Evolutionary conservation across 2,888 invertebrate species (phyloP), one percentile per base, ranked within the genome.

Genomic region (Mimumesa dahlbomi): DNA sequence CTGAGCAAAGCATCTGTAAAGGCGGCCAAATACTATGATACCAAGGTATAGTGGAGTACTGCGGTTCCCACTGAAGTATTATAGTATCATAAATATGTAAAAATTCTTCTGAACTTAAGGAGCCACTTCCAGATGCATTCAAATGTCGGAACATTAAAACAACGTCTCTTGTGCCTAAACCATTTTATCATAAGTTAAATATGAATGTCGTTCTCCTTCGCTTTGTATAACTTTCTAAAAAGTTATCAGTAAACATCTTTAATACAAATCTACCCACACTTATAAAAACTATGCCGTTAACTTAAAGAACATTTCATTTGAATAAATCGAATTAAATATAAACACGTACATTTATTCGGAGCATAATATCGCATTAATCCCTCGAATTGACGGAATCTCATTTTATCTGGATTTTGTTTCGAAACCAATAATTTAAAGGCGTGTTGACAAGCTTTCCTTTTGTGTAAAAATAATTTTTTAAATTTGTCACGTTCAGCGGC

Each of bases 401-500:
- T 92, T 52, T 92, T 92, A 42, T 92, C 91, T 0, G 95, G 94
- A 81, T 93, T 93, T 81, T 94, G 93, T 71, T 94, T 93, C 21
- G 95, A 95, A 68, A 96, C 95, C 13, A 97, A 91, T 63, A 97
- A 91, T 42, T 94, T 91, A 89, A 96, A 97, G 0, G 96, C 95
- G 83, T 94, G 93, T 40, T 95, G 93, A 84, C 96, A 95, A 0
- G 96, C 96, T 83, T 93, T 93, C 13, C 96, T 91, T 81, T 96
- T 93, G 89, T 97, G 97, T 71, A 96, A 91, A 70, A 96, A 91
- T 43, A 97, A 85, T 84, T 96, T 95, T 82, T 95, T 92, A 79
- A 96, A 95, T 89, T 97, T 97, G 80, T 95, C 94, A 43, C 95
- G 94, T 89, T 97, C 96, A 49, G 95, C 94, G 34, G 94, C 93